A percentile compares a stretch with the other conserved stretches of the same genome.
Conservation (phyloP, 2,797 vertebrate genomes). For the Microcaecilia unicolor region DNA sequence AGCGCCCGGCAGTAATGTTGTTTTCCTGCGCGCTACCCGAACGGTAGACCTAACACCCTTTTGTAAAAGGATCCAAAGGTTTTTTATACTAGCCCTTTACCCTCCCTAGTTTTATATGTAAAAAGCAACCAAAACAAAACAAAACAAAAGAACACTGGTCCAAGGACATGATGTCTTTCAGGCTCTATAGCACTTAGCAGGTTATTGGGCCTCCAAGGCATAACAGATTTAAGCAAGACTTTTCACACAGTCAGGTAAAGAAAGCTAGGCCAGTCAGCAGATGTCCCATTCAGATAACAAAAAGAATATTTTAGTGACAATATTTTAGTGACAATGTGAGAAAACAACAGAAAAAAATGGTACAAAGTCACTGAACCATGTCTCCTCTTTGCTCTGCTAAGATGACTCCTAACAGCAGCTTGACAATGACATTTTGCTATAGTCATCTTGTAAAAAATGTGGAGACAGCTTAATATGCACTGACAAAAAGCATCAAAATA, state of each 20-base stretch:
- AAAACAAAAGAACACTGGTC: constrained; percentile 50
- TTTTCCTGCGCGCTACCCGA: too few relatives aligned
- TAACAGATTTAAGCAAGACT: constrained; percentile 79
- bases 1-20: too few relatives aligned
- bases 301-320: constrained; percentile 82
- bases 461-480: constrained; percentile 15
- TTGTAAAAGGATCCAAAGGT: too few relatives aligned
- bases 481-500: constrained; percentile 15
- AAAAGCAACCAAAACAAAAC: constrained; percentile 30
- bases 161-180: constrained; percentile 89
- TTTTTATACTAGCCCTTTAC: constrained; percentile 12
- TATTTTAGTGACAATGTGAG: constrained; percentile 91
- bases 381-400: constrained; percentile 30
- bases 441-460: constrained; percentile 18
- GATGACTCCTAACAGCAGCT: constrained; percentile 5
- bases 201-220: constrained; percentile 70
- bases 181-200: constrained; percentile 80
- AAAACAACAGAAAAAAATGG: constrained; percentile 79
- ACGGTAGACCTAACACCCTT: too few relatives aligned
- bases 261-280: constrained; percentile 50
- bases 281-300: constrained; percentile 56
- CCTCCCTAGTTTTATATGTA: constrained; percentile 24
- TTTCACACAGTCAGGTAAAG: constrained; percentile 95
- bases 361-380: constrained; percentile 69
- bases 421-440: constrained; percentile 22